Percentiles rank a stretch among this genome's conserved stretches.
Evolutionary conservation across 2,113 vertebrate genomes (phyloP).

Genomic region (Pleuronectes platessa): DNA sequence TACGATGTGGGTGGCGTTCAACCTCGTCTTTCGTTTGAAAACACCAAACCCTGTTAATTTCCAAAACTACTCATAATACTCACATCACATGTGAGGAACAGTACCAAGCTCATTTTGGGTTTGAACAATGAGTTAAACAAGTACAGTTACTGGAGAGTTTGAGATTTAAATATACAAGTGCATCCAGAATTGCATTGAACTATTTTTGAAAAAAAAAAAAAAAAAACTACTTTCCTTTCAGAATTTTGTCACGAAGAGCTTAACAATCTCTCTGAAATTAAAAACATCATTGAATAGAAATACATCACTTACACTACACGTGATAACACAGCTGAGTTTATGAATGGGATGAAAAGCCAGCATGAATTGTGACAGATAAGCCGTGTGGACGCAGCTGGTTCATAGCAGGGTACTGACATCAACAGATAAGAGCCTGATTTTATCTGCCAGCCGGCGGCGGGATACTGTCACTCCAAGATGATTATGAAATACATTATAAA

Average conservation of each 20-base stretch:
- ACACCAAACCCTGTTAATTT: too few relatives aligned
- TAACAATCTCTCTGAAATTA: slow-evolving; percentile 1
- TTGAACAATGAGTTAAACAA: not conserved
- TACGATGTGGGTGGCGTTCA: not conserved
- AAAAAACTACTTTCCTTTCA: not conserved
- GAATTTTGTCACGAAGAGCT: not conserved
- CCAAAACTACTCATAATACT: too few relatives aligned
- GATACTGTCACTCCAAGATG: slow-evolving; percentile 11
- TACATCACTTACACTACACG: not conserved
- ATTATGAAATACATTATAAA: not conserved
- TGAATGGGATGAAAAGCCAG: slow-evolving; percentile 49
- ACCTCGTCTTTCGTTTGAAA: not conserved
- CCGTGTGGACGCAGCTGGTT: slow-evolving; percentile 41
- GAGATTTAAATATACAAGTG: not conserved
- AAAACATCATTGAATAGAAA: not conserved
- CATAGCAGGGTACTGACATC: slow-evolving; percentile 32
- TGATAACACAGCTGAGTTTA: slow-evolving; percentile 24
- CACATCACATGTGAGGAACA: too few relatives aligned
- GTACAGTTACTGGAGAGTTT: not conserved
- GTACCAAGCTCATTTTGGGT: too few relatives aligned
- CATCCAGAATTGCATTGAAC: not conserved
- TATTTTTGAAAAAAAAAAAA: not conserved
- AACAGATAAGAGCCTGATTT: slow-evolving; percentile 38
- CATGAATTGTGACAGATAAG: slow-evolving; percentile 51
- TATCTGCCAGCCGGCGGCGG: slow-evolving; percentile 36